phyloP scores from a whole-genome alignment of 2,113 vertebrate species.

The Dascyllus trimaculatus region DNA sequence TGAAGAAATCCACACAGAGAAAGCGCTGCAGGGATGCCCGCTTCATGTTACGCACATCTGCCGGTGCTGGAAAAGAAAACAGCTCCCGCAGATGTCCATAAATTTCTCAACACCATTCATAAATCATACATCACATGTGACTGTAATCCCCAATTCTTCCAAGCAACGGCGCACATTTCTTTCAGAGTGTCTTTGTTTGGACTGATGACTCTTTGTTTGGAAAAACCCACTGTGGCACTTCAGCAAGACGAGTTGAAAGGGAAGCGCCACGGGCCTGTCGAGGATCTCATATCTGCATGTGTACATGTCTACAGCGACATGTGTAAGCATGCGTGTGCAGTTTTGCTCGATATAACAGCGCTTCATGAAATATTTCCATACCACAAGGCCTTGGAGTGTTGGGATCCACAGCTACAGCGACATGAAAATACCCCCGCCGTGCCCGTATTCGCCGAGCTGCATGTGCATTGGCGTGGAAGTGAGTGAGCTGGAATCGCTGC shows the following conservation, averaged over 20 bases:
- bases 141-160: constrained; percentile 49
- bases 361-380: constrained; percentile 35
- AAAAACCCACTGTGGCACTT: constrained; percentile 27
- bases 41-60: constrained; percentile 51
- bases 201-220: constrained; percentile 41
- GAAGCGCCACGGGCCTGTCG: neutral
- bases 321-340: constrained; percentile 3
- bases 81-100: constrained; percentile 41
- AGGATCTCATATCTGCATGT: constrained; percentile 16
- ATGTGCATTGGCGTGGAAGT: constrained; percentile 13
- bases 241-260: constrained; percentile 26
- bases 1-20: constrained; percentile 17
- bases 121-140: constrained; percentile 67
- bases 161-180: constrained; percentile 5
- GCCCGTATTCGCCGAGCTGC: neutral
- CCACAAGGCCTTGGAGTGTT: neutral
- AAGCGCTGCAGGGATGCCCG: constrained; percentile 18
- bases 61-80: constrained; percentile 25
- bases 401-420: constrained; percentile 9
- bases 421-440: constrained; percentile 13
- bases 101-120: constrained; percentile 57
- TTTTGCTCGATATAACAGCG: constrained; percentile 7
- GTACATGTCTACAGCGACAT: neutral
- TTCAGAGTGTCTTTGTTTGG: constrained; percentile 27
- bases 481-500: constrained; percentile 10